Base-by-base conservation (phyloP, 2,888 invertebrate genomes). In the Fissipunctia ypsillon region DNA sequence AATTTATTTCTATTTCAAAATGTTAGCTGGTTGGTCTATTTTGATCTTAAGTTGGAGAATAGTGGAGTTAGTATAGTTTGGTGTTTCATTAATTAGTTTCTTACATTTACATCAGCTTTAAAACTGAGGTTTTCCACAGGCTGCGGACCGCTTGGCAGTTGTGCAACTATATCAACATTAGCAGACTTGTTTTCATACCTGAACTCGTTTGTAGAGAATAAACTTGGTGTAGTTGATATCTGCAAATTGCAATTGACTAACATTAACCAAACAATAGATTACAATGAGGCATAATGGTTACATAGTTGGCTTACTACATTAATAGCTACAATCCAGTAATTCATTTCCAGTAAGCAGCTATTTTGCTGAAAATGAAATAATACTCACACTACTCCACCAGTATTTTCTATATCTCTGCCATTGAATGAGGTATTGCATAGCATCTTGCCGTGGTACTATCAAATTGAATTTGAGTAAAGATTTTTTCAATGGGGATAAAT, bases 341-440 rank as follows among this genome's bases (percentile, higher is more conserved):
- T 22, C n/a, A n/a, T n/a, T n/a, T n/a, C 38, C 38, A 38, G 38
- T 35, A 35, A 22, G 16, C 16, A n/a, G 16, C 5, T 76, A 3
- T 25, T 68, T 14, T 56, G 5, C 4, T 38, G 9, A 59, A 7
- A 57, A 71, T 35, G 0, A 16, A 80, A 43, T 22, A 54, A 69
- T 81, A 94, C 95, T 95, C 84, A 97, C 97, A 91, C 97, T 98
- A 93, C 98, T 97, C 98, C 98, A 98, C 98, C 98, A 98, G 85
- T 97, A 97, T 90, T 98, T 98, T 72, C 98, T 96, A 88, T 98
- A 97, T 78, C 97, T 96, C 89, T 98, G 98, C 95, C 98, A 97
- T 85, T 97, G 97, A 88, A 98, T 97, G 90, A 98, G 98, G 89
- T 97, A 96, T 84, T 97, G 97, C 88, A 97, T 96, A 0, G 96